A percentile compares a stretch with the other conserved stretches of the same genome.
These are phyloP conservation scores for Standfussiana lucernea DNA, from an alignment of 2,888 invertebrate genomes.

Conservation along the genomic window DNA sequence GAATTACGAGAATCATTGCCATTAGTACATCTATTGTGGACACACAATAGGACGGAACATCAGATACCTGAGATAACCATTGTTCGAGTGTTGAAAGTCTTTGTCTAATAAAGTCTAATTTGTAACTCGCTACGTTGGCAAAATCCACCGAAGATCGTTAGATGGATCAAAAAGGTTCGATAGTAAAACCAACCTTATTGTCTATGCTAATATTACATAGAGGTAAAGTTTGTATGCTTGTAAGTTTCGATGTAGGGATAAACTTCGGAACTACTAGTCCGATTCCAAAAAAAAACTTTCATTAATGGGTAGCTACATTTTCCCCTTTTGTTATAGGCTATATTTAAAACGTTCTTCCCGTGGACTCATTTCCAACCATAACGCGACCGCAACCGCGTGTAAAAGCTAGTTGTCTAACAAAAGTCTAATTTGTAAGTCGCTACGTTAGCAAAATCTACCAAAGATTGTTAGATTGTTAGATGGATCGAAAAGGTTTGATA, in stretches of 20 bases:
- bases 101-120: conserved; percentile 50
- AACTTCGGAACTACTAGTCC: neutral
- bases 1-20: conserved; percentile 50
- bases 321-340: neutral
- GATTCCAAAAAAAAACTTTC: neutral
- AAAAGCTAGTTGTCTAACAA: neutral
- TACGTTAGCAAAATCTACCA: conserved; percentile 17
- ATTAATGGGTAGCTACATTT: neutral
- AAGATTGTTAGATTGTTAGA: conserved; percentile 5
- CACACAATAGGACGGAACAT: conserved; percentile 55
- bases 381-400: neutral
- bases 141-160: conserved; percentile 13
- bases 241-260: neutral
- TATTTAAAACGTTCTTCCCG: neutral
- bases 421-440: conserved; percentile 41
- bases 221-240: neutral
- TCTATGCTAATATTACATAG: neutral
- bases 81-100: conserved; percentile 58
- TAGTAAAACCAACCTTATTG: neutral
- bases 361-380: neutral
- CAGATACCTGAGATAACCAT: conserved; percentile 51
- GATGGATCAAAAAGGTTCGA: conserved; percentile 16
- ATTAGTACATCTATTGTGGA: conserved; percentile 56
- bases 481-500: conserved; percentile 10
- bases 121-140: conserved; percentile 33